Conservation (phyloP, 2,797 vertebrate species). For the Labeo calbasu region DNA sequence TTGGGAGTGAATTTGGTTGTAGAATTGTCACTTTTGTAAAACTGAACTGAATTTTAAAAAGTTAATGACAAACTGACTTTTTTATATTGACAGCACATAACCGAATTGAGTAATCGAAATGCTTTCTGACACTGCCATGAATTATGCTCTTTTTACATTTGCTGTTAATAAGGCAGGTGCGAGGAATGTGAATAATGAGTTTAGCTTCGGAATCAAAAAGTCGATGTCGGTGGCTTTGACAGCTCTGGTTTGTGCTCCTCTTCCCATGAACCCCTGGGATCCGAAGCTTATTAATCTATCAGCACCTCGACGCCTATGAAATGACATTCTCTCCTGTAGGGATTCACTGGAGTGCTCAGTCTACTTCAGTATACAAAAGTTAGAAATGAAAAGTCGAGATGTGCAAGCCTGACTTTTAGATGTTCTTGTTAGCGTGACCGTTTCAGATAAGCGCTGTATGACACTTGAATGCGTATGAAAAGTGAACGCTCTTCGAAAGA, state of each 20-base stretch:
- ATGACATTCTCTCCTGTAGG: conserved; percentile 59
- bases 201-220: conserved; percentile 40
- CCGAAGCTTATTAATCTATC: conserved; percentile 60
- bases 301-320: conserved; percentile 57
- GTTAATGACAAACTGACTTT: not conserved
- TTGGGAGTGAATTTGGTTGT: not conserved
- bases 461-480: conserved; percentile 14
- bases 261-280: conserved; percentile 45
- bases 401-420: conserved; percentile 29
- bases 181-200: conserved; percentile 27
- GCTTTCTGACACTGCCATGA: conserved; percentile 22
- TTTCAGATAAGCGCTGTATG: conserved; percentile 32
- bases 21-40: not conserved
- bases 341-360: conserved; percentile 44
- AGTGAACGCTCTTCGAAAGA: not conserved
- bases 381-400: conserved; percentile 39
- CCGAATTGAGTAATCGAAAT: not conserved
- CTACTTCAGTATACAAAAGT: conserved; percentile 41
- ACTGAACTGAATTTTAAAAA: not conserved
- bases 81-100: not conserved
- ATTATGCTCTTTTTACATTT: conserved; percentile 34
- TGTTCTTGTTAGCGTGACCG: conserved; percentile 20
- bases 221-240: conserved; percentile 51
- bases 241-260: conserved; percentile 40
- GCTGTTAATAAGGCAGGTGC: conserved; percentile 22